Evolutionary conservation across 2,113 vertebrate species (phyloP), one percentile per base, ranked within the genome.

Genomic region (Bathybates hornii): DNA sequence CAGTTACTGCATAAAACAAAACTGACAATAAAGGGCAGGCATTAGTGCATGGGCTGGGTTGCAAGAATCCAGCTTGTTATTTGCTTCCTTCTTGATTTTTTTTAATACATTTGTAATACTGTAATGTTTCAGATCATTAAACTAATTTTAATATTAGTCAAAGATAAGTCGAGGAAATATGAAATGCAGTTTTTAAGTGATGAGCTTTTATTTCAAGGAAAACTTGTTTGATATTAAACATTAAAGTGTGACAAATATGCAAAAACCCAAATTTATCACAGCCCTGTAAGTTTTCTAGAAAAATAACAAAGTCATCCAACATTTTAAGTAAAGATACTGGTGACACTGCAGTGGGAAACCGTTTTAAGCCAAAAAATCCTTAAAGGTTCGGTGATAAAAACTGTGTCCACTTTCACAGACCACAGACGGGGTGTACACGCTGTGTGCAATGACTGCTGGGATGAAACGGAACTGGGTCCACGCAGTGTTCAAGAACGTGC

Each of bases 391-490:
- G 8, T 29, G 38, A 32, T 57, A 1, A 78, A 24, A 2, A 16
- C 10, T 19, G 3, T 81, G 8, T 91, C 3, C 85, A 29, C 63
- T 66, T 50, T 16, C 16, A 66, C 89, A 99, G 98, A 98, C 97
- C 0, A 98, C 97, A 93, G 97, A 98, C 88, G 97, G 98, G 5
- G 95, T 97, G 32, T 97, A 97, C 93, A 97, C 97, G 0, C 95
- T 99, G 29, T 98, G 98, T 5, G 98, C 97, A 16, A 98, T 98
- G 97, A 98, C 98, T 0, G 97, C 98, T 3, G 98, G 97, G 61
- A 97, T 98, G 93, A 97, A 96, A 27, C 96, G 95, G 71, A 99
- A 98, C 92, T 99, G 97, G 98, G 97, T 99, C 89, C 97, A 99
- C 87, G 97, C 98, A 52, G 97, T 99, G 94, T 96, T 98, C 96